These are phyloP conservation scores for Apantesis nais DNA, from an alignment of 2,888 invertebrate species.

Conservation along the genomic window DNA sequence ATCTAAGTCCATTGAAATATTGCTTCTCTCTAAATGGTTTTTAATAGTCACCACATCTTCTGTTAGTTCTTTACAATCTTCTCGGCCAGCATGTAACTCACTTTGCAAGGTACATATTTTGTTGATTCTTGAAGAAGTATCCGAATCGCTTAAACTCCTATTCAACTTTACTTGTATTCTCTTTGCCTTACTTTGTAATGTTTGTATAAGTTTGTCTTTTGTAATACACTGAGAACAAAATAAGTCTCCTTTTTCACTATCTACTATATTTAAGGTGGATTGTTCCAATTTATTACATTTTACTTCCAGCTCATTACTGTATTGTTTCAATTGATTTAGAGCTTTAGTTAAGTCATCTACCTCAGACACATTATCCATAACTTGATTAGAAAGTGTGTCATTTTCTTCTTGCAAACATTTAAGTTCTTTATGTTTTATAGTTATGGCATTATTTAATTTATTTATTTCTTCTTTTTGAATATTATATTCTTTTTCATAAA, in stretches of 20 bases:
- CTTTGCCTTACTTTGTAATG: conserved; percentile 44
- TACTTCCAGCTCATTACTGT: conserved; percentile 52
- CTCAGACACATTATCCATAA: conserved; percentile 86
- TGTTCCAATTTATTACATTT: conserved; percentile 54
- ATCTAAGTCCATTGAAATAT: conserved; percentile 72
- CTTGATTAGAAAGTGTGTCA: conserved; percentile 82
- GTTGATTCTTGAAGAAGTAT: conserved; percentile 68
- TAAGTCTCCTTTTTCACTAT: conserved; percentile 17
- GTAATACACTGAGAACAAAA: conserved; percentile 55
- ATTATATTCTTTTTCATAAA: conserved; percentile 61
- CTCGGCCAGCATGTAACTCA: conserved; percentile 72
- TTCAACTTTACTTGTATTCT: conserved; percentile 60
- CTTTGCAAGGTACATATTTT: conserved; percentile 76
- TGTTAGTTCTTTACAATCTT: conserved; percentile 76
- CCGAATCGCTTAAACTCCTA: conserved; percentile 73
- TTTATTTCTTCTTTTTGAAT: conserved; percentile 57
- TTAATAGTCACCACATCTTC: conserved; percentile 78
- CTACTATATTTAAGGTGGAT: conserved; percentile 29
- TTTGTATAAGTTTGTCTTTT: conserved; percentile 56
- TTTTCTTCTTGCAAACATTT: conserved; percentile 79
- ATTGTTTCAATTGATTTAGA: conserved; percentile 57
- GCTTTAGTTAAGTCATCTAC: conserved; percentile 77
- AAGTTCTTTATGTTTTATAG: conserved; percentile 56
- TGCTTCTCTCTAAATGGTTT: conserved; percentile 71
- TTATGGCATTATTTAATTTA: conserved; percentile 55